Conservation (phyloP, 2,797 vertebrate genomes). For the Xenentodon cancila region DNA sequence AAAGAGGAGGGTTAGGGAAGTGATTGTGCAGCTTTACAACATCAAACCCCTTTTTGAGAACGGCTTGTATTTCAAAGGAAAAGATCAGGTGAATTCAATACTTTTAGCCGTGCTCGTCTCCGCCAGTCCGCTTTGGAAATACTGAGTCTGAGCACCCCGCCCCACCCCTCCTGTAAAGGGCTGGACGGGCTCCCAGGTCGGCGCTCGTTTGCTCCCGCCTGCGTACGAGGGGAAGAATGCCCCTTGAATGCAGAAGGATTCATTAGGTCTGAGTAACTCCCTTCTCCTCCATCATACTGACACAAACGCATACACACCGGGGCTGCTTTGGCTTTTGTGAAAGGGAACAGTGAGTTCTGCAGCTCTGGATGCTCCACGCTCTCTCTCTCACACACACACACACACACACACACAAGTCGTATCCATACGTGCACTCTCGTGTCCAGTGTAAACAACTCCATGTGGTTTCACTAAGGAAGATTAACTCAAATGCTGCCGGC, state of each 20-base stretch:
- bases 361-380: slow-evolving; percentile 49
- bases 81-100: slow-evolving; percentile 18
- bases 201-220: slow-evolving; percentile 75
- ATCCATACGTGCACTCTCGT: too few relatives aligned
- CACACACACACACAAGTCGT: slow-evolving; percentile 55
- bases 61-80: slow-evolving; percentile 6
- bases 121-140: slow-evolving; percentile 54
- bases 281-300: slow-evolving; percentile 82
- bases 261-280: slow-evolving; percentile 83
- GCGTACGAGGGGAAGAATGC: slow-evolving; percentile 71
- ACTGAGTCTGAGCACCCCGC: slow-evolving; percentile 43
- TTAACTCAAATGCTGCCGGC: slow-evolving; percentile 73
- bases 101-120: slow-evolving; percentile 46
- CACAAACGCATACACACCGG: slow-evolving; percentile 73
- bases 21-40: slow-evolving; percentile 30
- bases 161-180: slow-evolving; percentile 13
- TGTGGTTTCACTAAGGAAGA: slow-evolving; percentile 74
- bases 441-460: slow-evolving; percentile 77
- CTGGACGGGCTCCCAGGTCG: slow-evolving; percentile 72
- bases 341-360: slow-evolving; percentile 72
- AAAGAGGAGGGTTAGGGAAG: slow-evolving; percentile 21
- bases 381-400: slow-evolving; percentile 35
- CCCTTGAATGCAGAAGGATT: slow-evolving; percentile 85
- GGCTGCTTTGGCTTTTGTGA: slow-evolving; percentile 58
- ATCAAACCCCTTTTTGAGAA: slow-evolving; percentile 19